Evolutionary conservation across 92 coral and sea anemone species (phyloP).

Genomic region (Heteractis magnifica): DNA sequence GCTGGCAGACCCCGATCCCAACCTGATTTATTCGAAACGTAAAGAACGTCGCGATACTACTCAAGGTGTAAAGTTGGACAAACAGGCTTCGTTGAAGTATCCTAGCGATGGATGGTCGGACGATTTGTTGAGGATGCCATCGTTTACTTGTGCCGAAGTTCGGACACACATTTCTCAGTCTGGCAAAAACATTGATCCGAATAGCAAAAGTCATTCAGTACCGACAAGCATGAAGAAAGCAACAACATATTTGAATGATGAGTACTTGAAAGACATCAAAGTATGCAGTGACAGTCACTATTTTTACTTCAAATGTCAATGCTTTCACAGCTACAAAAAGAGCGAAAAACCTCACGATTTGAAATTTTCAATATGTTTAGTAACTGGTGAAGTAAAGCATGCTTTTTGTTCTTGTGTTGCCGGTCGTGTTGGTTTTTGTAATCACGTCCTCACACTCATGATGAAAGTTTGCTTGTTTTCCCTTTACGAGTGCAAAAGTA

Average conservation of each 20-base stretch:
- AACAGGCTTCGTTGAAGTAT: constrained; percentile 10
- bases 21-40: constrained; percentile 18
- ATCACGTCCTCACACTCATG: constrained; percentile 17
- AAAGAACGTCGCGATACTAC: constrained; percentile 15
- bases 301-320: constrained; percentile 26
- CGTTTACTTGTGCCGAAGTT: constrained; percentile 28
- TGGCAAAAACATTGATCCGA: constrained; percentile 25
- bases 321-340: constrained; percentile 30
- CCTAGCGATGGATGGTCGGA: constrained; percentile 31
- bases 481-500: neutral
- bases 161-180: constrained; percentile 14
- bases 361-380: constrained; percentile 15
- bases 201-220: constrained; percentile 26
- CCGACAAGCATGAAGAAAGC: constrained; percentile 32
- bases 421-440: constrained; percentile 27
- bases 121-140: constrained; percentile 21
- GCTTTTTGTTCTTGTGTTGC: constrained; percentile 34
- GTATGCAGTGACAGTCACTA: constrained; percentile 8
- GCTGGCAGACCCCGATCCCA: constrained; percentile 16
- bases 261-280: constrained; percentile 12
- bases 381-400: constrained; percentile 20
- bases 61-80: neutral
- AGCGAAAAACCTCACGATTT: constrained; percentile 25
- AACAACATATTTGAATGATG: constrained; percentile 28
- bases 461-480: constrained; percentile 10